phyloP scores from a whole-genome alignment of 2,797 vertebrate genomes.

The Aplochiton taeniatus region DNA sequence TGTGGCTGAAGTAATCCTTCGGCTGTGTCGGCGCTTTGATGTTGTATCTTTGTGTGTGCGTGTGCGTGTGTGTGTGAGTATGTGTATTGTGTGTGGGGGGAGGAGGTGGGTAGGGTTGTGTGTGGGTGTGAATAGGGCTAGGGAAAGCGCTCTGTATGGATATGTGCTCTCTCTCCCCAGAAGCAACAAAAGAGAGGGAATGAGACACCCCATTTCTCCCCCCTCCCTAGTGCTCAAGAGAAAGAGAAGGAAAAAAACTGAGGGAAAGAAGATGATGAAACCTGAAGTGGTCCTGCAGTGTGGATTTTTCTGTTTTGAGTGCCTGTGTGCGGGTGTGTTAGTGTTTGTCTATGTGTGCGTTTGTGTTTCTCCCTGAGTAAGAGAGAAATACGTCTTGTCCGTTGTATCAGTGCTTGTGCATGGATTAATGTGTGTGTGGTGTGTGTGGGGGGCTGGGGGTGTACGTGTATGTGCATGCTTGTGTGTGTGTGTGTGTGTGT shows the following conservation, averaged over 20 bases:
- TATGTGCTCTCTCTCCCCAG: constrained; percentile 70
- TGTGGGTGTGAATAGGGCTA: constrained; percentile 72
- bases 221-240: constrained; percentile 55
- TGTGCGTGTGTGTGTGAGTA: constrained; percentile 41
- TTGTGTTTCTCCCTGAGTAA: constrained; percentile 19
- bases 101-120: not conserved
- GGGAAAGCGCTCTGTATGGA: constrained; percentile 75
- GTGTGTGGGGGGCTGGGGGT: constrained; percentile 36
- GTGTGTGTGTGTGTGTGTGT: not conserved
- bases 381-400: constrained; percentile 18
- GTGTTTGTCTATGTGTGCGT: constrained; percentile 16
- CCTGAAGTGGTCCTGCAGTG: constrained; percentile 75
- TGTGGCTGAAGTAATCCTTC: constrained; percentile 86
- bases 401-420: constrained; percentile 34
- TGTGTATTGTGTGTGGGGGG: not conserved
- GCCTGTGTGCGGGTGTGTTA: constrained; percentile 24
- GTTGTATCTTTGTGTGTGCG: constrained; percentile 66
- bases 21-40: constrained; percentile 82
- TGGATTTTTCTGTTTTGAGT: constrained; percentile 47
- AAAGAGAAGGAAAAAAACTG: constrained; percentile 64
- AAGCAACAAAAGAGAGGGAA: constrained; percentile 77
- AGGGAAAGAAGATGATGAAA: constrained; percentile 66
- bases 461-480: not conserved
- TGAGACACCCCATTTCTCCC: constrained; percentile 60
- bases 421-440: constrained; percentile 24